Conservation (phyloP, 2,888 invertebrate genomes). For the Cyclophora albipunctata region DNA sequence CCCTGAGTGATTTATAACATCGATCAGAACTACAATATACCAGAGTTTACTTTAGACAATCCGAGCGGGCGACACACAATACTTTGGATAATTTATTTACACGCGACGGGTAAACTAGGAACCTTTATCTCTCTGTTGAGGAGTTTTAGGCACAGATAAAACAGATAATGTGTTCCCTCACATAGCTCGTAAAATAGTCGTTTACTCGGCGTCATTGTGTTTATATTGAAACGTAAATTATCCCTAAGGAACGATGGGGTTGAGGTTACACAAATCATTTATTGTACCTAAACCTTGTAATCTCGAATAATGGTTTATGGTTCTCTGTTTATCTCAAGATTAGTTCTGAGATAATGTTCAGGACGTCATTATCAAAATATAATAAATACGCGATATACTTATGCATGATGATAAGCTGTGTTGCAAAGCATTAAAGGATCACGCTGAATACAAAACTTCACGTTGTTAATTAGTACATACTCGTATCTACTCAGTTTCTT, state of each 20-base stretch:
- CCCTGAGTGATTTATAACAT: conserved; percentile 58
- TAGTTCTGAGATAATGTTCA: conserved; percentile 28
- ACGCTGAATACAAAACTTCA: neutral
- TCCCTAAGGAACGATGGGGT: conserved; percentile 23
- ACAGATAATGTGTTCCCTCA: conserved; percentile 65
- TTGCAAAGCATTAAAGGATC: conserved; percentile 8
- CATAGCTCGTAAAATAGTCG: conserved; percentile 57
- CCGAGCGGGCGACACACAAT: conserved; percentile 47
- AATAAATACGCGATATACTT: conserved; percentile 32
- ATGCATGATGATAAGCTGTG: conserved; percentile 28
- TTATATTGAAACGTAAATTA: conserved; percentile 36
- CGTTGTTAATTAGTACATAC: too few species aligned
- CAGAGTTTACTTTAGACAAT: conserved; percentile 62
- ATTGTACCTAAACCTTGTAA: conserved; percentile 9
- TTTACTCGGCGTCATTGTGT: conserved; percentile 52
- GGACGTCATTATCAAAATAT: conserved; percentile 35
- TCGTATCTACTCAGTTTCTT: too few species aligned
- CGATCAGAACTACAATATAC: conserved; percentile 48
- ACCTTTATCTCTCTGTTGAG: conserved; percentile 68
- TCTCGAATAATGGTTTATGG: conserved; percentile 20
- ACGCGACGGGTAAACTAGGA: conserved; percentile 50
- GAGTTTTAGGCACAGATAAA: conserved; percentile 62
- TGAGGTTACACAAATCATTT: conserved; percentile 10
- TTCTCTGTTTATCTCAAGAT: conserved; percentile 20
- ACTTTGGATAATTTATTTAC: conserved; percentile 67